Percentiles rank a stretch among this genome's conserved stretches.
These are phyloP conservation scores for Chironomus riparius DNA, from an alignment of 2,888 invertebrate species.

Conservation along the genomic window DNA sequence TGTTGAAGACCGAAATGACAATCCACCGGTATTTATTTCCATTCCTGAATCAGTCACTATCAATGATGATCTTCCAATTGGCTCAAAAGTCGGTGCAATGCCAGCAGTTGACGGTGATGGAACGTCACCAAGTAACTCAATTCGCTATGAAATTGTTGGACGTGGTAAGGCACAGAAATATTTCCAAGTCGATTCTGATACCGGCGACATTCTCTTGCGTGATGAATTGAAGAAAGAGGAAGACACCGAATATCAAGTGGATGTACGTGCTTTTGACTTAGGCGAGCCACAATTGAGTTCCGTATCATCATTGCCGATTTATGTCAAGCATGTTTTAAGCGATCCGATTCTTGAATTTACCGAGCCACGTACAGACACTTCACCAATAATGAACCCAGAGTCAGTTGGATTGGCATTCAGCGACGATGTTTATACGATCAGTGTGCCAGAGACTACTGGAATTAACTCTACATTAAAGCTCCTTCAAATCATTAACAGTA, in stretches of 20 bases:
- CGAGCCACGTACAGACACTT: constrained; percentile 35
- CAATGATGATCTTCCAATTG: constrained; percentile 74
- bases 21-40: constrained; percentile 76
- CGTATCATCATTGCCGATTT: constrained; percentile 70
- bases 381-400: constrained; percentile 37
- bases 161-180: constrained; percentile 73
- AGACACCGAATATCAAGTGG: constrained; percentile 81
- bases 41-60: constrained; percentile 73
- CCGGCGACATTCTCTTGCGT: constrained; percentile 68
- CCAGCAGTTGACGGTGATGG: constrained; percentile 77
- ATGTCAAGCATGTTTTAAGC: constrained; percentile 70
- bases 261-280: constrained; percentile 76
- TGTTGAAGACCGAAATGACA: constrained; percentile 77
- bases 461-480: constrained; percentile 40
- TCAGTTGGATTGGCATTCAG: constrained; percentile 69
- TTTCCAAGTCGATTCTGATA: constrained; percentile 79
- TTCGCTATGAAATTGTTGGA: constrained; percentile 71
- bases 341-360: constrained; percentile 48
- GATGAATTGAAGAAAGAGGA: constrained; percentile 79
- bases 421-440: constrained; percentile 74
- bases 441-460: constrained; percentile 58
- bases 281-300: constrained; percentile 78
- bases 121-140: constrained; percentile 72
- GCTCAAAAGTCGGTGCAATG: constrained; percentile 68
- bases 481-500: constrained; percentile 42